Percentiles rank a stretch among this genome's conserved stretches.
Conservation (phyloP, 1,140 invertebrate species). For the Diprion similis region DNA sequence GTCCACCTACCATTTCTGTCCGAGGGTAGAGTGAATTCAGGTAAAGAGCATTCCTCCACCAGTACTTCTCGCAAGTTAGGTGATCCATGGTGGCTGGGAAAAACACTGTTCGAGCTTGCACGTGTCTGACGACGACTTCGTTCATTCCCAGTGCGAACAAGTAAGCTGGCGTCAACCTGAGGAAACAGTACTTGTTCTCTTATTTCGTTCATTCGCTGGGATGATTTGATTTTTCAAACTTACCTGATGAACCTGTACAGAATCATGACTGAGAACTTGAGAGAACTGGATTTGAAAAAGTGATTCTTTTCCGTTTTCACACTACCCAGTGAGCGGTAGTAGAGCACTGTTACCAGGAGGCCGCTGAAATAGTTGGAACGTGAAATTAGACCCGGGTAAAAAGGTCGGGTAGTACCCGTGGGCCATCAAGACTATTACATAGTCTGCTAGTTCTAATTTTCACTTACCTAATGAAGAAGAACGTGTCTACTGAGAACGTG, state of each 20-base stretch:
- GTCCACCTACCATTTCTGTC: slow-evolving; percentile 70
- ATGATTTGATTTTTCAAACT: slow-evolving; percentile 22
- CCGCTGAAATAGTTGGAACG: slow-evolving; percentile 67
- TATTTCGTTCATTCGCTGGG: neutral
- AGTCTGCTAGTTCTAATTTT: neutral
- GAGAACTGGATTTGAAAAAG: slow-evolving; percentile 51
- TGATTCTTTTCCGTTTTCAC: slow-evolving; percentile 51
- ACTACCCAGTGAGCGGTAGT: slow-evolving; percentile 68
- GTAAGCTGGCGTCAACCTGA: slow-evolving; percentile 80
- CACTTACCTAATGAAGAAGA: slow-evolving; percentile 87
- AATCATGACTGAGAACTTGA: slow-evolving; percentile 66
- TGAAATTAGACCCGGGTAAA: slow-evolving; percentile 23
- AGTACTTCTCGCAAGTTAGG: slow-evolving; percentile 76
- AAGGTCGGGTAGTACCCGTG: no score
- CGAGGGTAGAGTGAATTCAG: slow-evolving; percentile 82
- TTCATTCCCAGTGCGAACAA: slow-evolving; percentile 79
- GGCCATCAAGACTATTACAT: no score
- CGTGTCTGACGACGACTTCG: slow-evolving; percentile 73
- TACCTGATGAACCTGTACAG: slow-evolving; percentile 72
- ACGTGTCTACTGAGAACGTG: slow-evolving; percentile 90
- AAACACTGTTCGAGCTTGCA: slow-evolving; percentile 71
- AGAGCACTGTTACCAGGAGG: slow-evolving; percentile 76
- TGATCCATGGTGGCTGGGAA: slow-evolving; percentile 77
- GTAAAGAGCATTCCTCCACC: slow-evolving; percentile 85
- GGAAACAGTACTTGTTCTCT: slow-evolving; percentile 9